Evolutionary conservation across 2,113 vertebrate genomes (phyloP).

Genomic region (Danionella cerebrum): DNA sequence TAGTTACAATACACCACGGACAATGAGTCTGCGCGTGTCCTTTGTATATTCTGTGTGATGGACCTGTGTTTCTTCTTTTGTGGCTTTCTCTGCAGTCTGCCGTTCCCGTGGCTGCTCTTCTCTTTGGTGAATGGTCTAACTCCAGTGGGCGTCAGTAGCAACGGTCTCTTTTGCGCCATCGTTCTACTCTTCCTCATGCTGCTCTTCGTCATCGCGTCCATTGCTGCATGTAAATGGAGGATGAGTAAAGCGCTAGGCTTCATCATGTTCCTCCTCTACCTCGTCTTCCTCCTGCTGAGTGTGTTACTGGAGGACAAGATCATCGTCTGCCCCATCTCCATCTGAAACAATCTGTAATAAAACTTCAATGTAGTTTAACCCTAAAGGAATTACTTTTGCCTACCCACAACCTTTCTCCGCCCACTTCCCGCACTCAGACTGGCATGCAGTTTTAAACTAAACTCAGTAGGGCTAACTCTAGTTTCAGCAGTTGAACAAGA

Average conservation of each 20-base stretch:
- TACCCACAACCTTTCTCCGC: no score
- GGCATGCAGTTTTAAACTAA: no score
- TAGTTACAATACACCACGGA: no score
- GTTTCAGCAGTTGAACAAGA: no score
- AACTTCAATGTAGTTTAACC: no score
- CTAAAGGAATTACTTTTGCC: no score
- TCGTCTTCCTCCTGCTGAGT: slow-evolving; percentile 65
- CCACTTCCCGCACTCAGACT: no score
- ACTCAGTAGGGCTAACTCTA: no score
- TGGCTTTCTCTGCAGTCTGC: slow-evolving; percentile 48
- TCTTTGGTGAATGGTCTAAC: slow-evolving; percentile 41
- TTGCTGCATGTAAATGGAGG: slow-evolving; percentile 64
- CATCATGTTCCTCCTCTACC: slow-evolving; percentile 67
- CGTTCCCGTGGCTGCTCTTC: slow-evolving; percentile 61
- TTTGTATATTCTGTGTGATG: no score
- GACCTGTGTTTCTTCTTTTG: no score
- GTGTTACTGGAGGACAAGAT: slow-evolving; percentile 61
- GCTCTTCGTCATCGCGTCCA: slow-evolving; percentile 66
- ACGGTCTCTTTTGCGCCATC: slow-evolving; percentile 68
- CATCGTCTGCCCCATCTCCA: slow-evolving; percentile 58
- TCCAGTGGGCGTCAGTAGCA: slow-evolving; percentile 59
- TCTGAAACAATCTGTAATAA: no score
- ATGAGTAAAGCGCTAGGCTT: slow-evolving; percentile 62
- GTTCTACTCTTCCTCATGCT: slow-evolving; percentile 72
- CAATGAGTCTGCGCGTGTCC: no score